A percentile compares a stretch with the other conserved stretches of the same genome.
phyloP scores from a whole-genome alignment of 2,113 vertebrate species.

The Canis aureus region DNA sequence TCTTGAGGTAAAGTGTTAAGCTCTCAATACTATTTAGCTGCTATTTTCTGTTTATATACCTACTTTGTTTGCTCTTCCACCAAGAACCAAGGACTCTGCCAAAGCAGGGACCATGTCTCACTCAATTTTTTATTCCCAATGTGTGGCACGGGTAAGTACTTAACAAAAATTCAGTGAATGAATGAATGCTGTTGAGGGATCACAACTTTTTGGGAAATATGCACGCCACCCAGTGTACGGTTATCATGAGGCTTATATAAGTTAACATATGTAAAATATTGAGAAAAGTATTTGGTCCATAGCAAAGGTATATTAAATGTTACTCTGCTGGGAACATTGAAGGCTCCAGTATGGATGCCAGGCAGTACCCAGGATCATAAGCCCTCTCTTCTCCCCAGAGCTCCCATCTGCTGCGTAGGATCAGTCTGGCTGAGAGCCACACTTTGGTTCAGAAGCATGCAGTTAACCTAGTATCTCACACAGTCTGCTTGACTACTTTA shows the following conservation, averaged over 20 bases:
- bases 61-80: not conserved
- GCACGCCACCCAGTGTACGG: not conserved
- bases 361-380: not conserved
- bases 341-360: not conserved
- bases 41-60: not conserved
- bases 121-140: not conserved
- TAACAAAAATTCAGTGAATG: not conserved
- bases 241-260: not conserved
- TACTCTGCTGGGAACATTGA: not conserved
- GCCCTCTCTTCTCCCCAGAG: not conserved
- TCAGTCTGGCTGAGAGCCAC: not conserved
- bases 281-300: not conserved
- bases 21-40: not conserved
- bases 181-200: not conserved
- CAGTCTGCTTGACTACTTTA: not conserved
- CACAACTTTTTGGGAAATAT: not conserved
- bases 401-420: not conserved
- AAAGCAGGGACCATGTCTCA: not conserved
- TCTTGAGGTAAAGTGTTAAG: not conserved
- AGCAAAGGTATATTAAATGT: not conserved
- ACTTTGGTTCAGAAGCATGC: not conserved
- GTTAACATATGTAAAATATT: not conserved
- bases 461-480: slow-evolving; percentile 1
- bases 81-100: not conserved
- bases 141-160: not conserved